Evolutionary conservation across 2,113 vertebrate genomes (phyloP), one percentile per base, ranked within the genome.

Genomic region (Otocyon megalotis): DNA sequence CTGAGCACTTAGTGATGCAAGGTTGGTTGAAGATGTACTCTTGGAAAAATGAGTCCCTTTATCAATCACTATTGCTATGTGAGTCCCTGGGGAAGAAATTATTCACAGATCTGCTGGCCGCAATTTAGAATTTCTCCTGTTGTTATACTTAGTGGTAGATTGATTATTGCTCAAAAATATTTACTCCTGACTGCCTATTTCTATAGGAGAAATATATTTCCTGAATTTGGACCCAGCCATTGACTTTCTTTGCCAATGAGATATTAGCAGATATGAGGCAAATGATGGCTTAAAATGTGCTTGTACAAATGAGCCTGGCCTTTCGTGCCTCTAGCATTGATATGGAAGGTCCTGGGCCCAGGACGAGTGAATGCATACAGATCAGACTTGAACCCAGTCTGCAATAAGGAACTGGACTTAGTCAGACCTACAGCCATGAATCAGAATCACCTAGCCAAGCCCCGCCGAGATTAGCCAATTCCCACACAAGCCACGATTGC

Each of bases 31-130:
- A 11, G 69, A 84, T 0, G 3, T 63, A 71, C 48, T 85, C 79
- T 80, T 76, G 83, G 87, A 92, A 94, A 94, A 74, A 86, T 93
- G 65, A 90, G 53, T 32, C 17, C 65, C 50, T 77, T 48, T 90
- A 60, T 77, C 88, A 79, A 77, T 30, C 37, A 4, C n/a, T 58
- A 35, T 32, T 30, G 1, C 62, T 95, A 83, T 88, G 28, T 71
- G 54, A 85, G 9, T 65, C 14, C 43, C 54, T 56, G 28, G 17
- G 50, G 24, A 88, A 97, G 58, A 93, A 88, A 92, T 71, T 65
- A 90, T 72, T 95, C 12, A 53, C n/a, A 95, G 16, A 92, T 30
- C n/a, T 3, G 14, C 22, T 83, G 37, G 58, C 22, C 37, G 90
- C 17, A 17, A 58, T 53, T 93, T 89, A 77, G 58, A 90, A 54